Evolutionary conservation across 1,140 invertebrate genomes (phyloP).

Genomic region (Ridgeia piscesae): DNA sequence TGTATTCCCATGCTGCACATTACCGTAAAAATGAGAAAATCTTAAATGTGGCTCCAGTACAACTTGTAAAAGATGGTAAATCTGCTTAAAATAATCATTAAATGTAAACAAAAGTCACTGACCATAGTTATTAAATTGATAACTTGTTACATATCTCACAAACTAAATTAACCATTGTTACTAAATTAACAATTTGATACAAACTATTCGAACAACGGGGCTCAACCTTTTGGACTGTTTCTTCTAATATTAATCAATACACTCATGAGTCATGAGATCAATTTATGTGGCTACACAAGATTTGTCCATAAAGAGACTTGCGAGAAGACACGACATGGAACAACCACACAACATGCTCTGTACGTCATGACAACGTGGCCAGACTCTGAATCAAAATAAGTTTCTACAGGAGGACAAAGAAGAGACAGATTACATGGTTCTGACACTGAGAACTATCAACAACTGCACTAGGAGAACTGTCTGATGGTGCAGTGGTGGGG

Average conservation of each 20-base stretch:
- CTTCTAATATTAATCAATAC: background rate
- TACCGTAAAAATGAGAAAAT: background rate
- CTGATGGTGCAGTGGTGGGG: background rate
- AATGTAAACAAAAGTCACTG: background rate
- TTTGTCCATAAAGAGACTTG: background rate
- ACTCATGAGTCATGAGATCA: too few species aligned
- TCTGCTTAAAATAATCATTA: background rate
- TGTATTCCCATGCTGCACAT: background rate
- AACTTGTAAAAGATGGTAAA: background rate
- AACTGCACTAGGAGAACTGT: background rate
- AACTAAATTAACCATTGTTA: background rate
- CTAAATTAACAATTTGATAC: background rate
- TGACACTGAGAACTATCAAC: background rate
- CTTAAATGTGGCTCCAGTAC: background rate
- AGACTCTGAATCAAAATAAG: background rate
- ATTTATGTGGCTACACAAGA: background rate
- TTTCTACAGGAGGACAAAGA: background rate
- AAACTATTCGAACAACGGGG: background rate
- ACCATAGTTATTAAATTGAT: background rate
- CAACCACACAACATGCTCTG: background rate
- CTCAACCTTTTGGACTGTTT: background rate
- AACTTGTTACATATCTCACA: background rate
- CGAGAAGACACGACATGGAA: background rate
- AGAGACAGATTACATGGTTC: background rate
- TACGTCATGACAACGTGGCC: background rate